Conservation (phyloP, 2,888 invertebrate genomes). For the Sepioteuthis lessoniana region DNA sequence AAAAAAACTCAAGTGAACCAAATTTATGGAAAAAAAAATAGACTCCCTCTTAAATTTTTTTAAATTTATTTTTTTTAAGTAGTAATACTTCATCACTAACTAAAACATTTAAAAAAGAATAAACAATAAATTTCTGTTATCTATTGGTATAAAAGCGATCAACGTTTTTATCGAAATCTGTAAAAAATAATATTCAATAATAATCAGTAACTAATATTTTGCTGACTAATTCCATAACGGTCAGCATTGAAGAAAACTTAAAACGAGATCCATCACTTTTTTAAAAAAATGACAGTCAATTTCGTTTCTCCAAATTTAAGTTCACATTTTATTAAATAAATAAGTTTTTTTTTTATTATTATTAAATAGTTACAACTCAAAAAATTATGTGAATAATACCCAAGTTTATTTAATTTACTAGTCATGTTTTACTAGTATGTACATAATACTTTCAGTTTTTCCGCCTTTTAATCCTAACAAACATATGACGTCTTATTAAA, state of each 20-base stretch:
- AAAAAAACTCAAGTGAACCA: no score
- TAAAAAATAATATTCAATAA: no score
- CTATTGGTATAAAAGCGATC: no score
- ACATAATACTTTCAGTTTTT: background rate
- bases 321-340: background rate
- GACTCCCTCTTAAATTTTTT: no score
- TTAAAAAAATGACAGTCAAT: background rate
- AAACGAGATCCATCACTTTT: background rate
- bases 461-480: background rate
- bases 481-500: background rate
- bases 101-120: no score
- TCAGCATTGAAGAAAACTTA: background rate
- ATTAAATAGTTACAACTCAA: background rate
- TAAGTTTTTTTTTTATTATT: background rate
- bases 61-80: no score
- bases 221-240: background rate
- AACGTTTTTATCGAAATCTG: no score
- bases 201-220: no score
- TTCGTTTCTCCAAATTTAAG: background rate
- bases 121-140: no score
- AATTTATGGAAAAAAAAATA: no score
- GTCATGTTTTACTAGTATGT: no score
- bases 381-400: background rate
- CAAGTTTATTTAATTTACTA: background rate
- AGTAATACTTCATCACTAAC: no score